Evolutionary conservation across 2,113 vertebrate species (phyloP).

Genomic region (Anoura caudifer): DNA sequence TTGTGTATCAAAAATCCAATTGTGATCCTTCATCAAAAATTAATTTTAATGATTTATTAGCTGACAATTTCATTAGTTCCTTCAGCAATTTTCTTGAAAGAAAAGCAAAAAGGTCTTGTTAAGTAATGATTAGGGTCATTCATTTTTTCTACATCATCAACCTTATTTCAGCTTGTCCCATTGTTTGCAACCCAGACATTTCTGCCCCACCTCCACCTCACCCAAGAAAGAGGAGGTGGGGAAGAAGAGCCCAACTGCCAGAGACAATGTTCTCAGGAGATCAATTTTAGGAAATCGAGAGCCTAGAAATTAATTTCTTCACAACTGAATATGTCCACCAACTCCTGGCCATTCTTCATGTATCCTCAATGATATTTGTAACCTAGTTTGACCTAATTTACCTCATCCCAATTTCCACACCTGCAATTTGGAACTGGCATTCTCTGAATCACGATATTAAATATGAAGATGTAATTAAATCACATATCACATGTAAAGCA

Average conservation of each 20-base stretch:
- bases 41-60: conserved; percentile 43
- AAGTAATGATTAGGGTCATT: conserved; percentile 8
- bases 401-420: background rate
- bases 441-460: conserved; percentile 23
- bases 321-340: background rate
- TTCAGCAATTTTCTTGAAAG: conserved; percentile 32
- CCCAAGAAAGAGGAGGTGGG: background rate
- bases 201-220: background rate
- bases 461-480: background rate
- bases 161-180: background rate
- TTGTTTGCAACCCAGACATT: background rate
- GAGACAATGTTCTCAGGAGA: background rate
- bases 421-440: background rate
- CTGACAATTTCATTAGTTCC: conserved; percentile 12
- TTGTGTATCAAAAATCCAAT: background rate
- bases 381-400: conserved; percentile 12
- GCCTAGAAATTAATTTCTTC: background rate
- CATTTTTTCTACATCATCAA: conserved; percentile 10
- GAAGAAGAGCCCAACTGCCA: background rate
- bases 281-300: background rate
- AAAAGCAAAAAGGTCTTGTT: conserved; percentile 21
- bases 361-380: background rate
- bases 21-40: background rate
- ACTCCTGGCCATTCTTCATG: background rate
- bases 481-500: background rate